A percentile compares a stretch with the other conserved stretches of the same genome.
Evolutionary conservation across 1,140 invertebrate genomes (phyloP).

Genomic region (Apis mellifera): Amel_HAv3.1 CM009931.2:24074501-24075000

Average conservation of each 20-base stretch:
- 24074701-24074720: constrained; percentile 37
- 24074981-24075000: constrained; percentile 31
- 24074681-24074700: constrained; percentile 31
- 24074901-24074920: constrained; percentile 20
- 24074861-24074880: constrained; percentile 37
- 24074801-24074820: constrained; percentile 59
- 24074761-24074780: constrained; percentile 52
- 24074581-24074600: too few species aligned
- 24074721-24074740: constrained; percentile 28
- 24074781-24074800: constrained; percentile 47
- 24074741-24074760: constrained; percentile 52
- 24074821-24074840: constrained; percentile 60
- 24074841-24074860: constrained; percentile 59
- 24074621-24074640: too few species aligned
- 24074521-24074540: not conserved
- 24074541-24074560: not conserved
- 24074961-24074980: constrained; percentile 20
- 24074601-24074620: not conserved
- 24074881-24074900: not conserved
- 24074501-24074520: constrained; percentile 3
- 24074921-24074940: constrained; percentile 35
- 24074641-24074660: too few species aligned
- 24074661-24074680: not conserved
- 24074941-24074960: not conserved
- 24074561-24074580: not conserved